A percentile compares a stretch with the other conserved stretches of the same genome.
phyloP scores from a whole-genome alignment of 1,140 invertebrate species.

The Drosophila melanica region DNA sequence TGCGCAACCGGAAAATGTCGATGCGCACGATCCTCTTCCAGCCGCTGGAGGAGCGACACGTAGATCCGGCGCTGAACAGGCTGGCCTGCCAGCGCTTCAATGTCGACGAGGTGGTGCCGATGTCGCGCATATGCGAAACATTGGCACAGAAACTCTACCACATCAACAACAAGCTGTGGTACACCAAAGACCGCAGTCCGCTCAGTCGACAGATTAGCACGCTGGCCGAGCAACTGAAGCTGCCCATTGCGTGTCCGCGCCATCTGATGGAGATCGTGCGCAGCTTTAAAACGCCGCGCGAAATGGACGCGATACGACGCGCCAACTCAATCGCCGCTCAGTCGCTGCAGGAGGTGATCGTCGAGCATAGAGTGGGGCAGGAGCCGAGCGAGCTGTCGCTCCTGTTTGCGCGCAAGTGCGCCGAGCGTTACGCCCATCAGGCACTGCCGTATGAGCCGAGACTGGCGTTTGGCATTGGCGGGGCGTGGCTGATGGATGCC shows the following conservation, averaged over 20 bases:
- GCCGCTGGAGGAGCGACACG: neutral
- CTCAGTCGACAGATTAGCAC: conserved; percentile 26
- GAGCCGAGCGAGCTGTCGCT: conserved; percentile 10
- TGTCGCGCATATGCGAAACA: conserved; percentile 24
- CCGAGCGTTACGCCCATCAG: conserved; percentile 8
- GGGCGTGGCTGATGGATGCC: conserved; percentile 46
- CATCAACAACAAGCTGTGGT: conserved; percentile 40
- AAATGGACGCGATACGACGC: conserved; percentile 25
- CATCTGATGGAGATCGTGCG: conserved; percentile 28
- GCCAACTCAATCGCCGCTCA: conserved; percentile 43
- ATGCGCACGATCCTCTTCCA: conserved; percentile 33
- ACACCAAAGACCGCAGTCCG: neutral
- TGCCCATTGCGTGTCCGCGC: conserved; percentile 30
- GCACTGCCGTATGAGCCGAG: conserved; percentile 15
- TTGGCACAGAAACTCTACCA: conserved; percentile 17
- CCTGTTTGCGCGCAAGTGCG: conserved; percentile 45
- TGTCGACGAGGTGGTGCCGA: conserved; percentile 41
- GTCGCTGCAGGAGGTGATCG: conserved; percentile 50
- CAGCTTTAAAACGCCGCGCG: conserved; percentile 37
- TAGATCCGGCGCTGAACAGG: conserved; percentile 16
- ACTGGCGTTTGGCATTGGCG: neutral
- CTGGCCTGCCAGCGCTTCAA: conserved; percentile 35
- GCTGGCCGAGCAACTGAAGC: conserved; percentile 15
- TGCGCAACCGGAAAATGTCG: conserved; percentile 32
- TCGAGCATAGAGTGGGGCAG: conserved; percentile 2